These are phyloP conservation scores for Bellardia bayeri DNA, from an alignment of 2,888 invertebrate genomes.

Conservation along the genomic window DNA sequence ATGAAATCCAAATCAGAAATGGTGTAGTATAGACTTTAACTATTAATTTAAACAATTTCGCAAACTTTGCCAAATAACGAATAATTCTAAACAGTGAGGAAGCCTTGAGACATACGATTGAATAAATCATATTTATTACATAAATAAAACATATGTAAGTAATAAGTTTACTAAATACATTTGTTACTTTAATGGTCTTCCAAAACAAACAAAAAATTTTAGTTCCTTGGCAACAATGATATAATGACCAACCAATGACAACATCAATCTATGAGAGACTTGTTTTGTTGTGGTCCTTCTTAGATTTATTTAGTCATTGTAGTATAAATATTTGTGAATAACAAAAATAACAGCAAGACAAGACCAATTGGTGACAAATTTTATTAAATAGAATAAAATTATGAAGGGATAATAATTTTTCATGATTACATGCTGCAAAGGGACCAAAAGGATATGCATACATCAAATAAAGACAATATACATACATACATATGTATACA, in stretches of 20 bases:
- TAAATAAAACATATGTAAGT: conserved; percentile 7
- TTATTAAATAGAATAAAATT: conserved; percentile 58
- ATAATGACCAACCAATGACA: conserved; percentile 46
- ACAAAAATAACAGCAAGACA: conserved; percentile 41
- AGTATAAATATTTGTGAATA: conserved; percentile 28
- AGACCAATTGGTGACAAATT: conserved; percentile 65
- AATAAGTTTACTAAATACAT: conserved; percentile 32
- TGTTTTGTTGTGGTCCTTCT: neutral
- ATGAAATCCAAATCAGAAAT: too few relatives aligned
- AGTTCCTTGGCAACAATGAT: conserved; percentile 59
- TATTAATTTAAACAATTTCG: neutral
- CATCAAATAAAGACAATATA: neutral
- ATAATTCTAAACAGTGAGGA: neutral
- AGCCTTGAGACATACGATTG: neutral
- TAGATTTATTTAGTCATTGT: neutral
- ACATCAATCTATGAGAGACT: conserved; percentile 33
- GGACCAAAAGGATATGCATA: conserved; percentile 6
- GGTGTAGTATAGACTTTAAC: neutral
- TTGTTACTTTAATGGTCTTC: conserved; percentile 27
- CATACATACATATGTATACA: neutral
- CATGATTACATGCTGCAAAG: conserved; percentile 35
- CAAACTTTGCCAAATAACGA: conserved; percentile 35
- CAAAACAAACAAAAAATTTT: neutral
- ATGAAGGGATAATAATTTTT: conserved; percentile 60
- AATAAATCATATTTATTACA: conserved; percentile 53